A percentile compares a stretch with the other conserved stretches of the same genome.
These are phyloP conservation scores for Numenius arquata DNA, from an alignment of 2,113 vertebrate species.

Conservation along the genomic window DNA sequence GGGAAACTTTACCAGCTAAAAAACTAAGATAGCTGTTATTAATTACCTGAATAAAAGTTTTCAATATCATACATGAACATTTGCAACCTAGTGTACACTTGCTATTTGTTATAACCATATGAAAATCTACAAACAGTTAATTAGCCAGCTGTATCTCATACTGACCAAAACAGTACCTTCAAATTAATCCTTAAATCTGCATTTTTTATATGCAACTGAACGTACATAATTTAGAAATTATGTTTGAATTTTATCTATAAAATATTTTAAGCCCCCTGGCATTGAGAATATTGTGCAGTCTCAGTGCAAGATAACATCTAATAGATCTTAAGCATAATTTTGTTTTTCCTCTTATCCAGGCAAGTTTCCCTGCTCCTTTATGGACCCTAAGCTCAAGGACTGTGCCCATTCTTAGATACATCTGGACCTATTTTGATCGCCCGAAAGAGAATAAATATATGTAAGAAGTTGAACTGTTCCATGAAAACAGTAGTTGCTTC, in stretches of 20 bases:
- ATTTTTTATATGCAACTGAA: neutral
- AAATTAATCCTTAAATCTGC: neutral
- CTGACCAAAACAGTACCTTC: neutral
- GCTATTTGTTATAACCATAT: neutral
- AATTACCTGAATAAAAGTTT: neutral
- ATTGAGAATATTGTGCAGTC: neutral
- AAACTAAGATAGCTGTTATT: neutral
- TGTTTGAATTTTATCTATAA: neutral
- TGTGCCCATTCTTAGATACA: neutral
- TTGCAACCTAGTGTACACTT: neutral
- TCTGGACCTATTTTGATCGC: neutral
- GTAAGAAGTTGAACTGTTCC: neutral
- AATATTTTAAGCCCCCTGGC: neutral
- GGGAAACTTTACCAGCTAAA: neutral
- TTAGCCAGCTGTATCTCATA: neutral
- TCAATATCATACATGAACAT: neutral
- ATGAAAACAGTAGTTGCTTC: neutral
- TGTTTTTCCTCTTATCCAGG: neutral
- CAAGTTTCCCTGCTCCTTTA: neutral
- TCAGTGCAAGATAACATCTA: neutral
- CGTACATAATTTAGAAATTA: neutral
- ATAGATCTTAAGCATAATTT: neutral
- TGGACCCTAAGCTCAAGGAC: neutral
- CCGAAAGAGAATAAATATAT: neutral
- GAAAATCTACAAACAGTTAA: neutral